Evolutionary conservation across 2,113 vertebrate genomes (phyloP), one percentile per base, ranked within the genome.

Genomic region (Urocitellus parryii): DNA sequence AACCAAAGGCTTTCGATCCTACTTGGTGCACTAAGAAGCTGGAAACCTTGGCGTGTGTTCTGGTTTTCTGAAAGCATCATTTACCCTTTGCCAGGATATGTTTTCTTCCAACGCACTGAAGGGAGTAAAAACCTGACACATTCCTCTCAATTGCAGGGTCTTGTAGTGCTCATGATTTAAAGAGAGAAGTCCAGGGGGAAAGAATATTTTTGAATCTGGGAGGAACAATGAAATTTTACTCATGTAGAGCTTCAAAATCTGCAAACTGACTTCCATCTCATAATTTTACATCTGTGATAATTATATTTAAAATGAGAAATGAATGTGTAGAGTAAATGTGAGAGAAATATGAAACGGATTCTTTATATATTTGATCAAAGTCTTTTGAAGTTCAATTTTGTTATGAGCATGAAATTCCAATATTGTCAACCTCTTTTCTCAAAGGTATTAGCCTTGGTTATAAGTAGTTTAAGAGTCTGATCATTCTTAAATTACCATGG

Each of bases 401-500:
- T 68, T 94, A 82, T 45, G 39, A 92, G 68, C 32, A 77, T 90
- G 45, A 88, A 93, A 94, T 90, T 93, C 27, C 68, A 93, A 93
- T 48, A 86, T n/a, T 27, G 4, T 83, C 83, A 91, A 48, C 13
- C 65, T 56, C 48, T 91, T 94, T 91, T 93, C 48, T 87, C 86
- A 91, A 91, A 93, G 70, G 56, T 90, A 90, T 94, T 94, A 93
- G 32, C 77, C 90, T 92, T 95, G 87, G 74, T 82, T 93, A 32
- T 93, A 92, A 95, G 78, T 86, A 78, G 29, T 81, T 93, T 91
- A 94, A 96, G 61, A 86, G 61, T n/a, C 34, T 97, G 90, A 97
- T 96, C 48, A 84, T 97, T 96, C 61, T 93, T 83, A 96, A 96
- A 97, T 97, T 97, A 84, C 79, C 18, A 8, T 74, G 73, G 65